Evolutionary conservation across 2,888 invertebrate genomes (phyloP).

Genomic region (Cantharis nigra): DNA sequence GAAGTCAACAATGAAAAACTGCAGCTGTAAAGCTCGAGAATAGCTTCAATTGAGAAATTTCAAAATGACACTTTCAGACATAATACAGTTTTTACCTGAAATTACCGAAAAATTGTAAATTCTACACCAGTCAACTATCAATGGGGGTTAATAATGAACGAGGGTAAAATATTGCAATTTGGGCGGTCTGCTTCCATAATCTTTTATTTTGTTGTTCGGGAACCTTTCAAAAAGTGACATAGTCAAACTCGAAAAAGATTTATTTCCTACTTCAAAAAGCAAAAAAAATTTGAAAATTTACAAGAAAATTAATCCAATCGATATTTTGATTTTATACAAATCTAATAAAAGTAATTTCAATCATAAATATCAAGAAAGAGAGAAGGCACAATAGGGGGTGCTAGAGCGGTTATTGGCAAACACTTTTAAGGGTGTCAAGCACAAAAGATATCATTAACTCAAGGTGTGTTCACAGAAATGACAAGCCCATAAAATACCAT

Average conservation of each 20-base stretch:
- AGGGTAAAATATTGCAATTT: neutral
- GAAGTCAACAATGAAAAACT: neutral
- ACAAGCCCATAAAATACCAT: neutral
- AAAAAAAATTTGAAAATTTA: too few species aligned
- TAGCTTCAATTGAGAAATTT: neutral
- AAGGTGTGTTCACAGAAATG: neutral
- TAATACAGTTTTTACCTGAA: neutral
- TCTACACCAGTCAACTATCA: neutral
- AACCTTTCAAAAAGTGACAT: neutral
- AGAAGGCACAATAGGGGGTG: neutral
- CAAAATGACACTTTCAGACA: neutral
- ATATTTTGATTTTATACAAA: too few species aligned
- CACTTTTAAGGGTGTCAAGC: neutral
- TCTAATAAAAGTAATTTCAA: too few species aligned
- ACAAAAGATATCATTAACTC: neutral
- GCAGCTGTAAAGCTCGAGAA: neutral
- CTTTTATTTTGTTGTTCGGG: neutral
- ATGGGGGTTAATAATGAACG: neutral
- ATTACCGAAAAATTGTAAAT: neutral
- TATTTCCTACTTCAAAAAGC: too few species aligned
- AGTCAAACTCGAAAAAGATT: neutral
- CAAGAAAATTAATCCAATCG: too few species aligned
- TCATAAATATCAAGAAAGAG: neutral
- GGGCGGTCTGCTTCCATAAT: neutral
- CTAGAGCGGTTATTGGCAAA: neutral